These are phyloP conservation scores for Cryptophagus acutangulus DNA, from an alignment of 2,888 invertebrate species.

Conservation along the genomic window DNA sequence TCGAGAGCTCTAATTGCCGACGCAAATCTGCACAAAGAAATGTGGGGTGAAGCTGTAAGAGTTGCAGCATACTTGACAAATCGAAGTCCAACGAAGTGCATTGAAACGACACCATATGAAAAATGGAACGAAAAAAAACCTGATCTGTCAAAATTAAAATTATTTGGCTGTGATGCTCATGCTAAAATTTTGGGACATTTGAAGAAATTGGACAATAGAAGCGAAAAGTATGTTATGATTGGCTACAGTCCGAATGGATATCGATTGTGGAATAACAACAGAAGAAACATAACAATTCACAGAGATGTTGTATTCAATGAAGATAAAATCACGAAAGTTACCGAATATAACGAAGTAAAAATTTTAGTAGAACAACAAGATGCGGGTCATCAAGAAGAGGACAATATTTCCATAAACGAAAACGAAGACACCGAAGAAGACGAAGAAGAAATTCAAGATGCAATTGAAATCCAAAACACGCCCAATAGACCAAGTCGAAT, in stretches of 20 bases:
- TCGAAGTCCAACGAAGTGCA: slow-evolving; percentile 17
- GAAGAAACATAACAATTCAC: slow-evolving; percentile 10
- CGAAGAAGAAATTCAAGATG: too few species aligned
- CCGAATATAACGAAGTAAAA: slow-evolving; percentile 7
- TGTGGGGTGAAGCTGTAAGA: slow-evolving; percentile 20
- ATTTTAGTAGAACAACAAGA: slow-evolving; percentile 7
- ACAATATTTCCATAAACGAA: not conserved
- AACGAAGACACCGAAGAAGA: not conserved
- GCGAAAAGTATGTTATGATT: slow-evolving; percentile 28
- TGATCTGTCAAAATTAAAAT: slow-evolving; percentile 28
- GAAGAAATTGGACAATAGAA: slow-evolving; percentile 32
- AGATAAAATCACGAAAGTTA: not conserved
- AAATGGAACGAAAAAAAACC: slow-evolving; percentile 31
- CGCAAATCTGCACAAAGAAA: slow-evolving; percentile 12
- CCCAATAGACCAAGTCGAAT: too few species aligned
- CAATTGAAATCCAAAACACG: not conserved
- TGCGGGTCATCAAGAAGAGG: not conserved
- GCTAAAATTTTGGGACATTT: slow-evolving; percentile 26
- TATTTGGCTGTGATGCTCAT: slow-evolving; percentile 33
- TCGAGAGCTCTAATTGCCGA: slow-evolving; percentile 23
- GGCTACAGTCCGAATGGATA: slow-evolving; percentile 20
- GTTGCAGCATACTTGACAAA: slow-evolving; percentile 18
- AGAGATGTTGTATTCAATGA: slow-evolving; percentile 20
- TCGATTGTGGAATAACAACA: slow-evolving; percentile 16
- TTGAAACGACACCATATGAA: slow-evolving; percentile 31